These are phyloP conservation scores for Halcyon smyrnensis DNA, from an alignment of 2,797 vertebrate species.

Conservation along the genomic window DNA sequence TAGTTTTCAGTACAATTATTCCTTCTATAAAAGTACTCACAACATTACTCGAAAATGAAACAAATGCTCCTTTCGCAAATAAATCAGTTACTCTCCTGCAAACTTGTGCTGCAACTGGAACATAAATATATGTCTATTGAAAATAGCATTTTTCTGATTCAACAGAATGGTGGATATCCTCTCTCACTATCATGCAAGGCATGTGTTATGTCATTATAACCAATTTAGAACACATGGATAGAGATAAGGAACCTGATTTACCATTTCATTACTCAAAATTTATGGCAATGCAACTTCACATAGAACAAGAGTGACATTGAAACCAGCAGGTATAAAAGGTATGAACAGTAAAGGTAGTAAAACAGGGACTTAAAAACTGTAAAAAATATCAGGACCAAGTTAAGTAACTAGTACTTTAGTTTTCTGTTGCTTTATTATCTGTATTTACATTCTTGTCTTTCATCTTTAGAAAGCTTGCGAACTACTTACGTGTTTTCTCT, in stretches of 20 bases:
- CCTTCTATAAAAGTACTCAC: neutral
- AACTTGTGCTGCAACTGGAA: constrained; percentile 4
- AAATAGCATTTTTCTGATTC: constrained; percentile 6
- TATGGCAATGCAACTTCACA: neutral
- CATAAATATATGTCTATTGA: neutral
- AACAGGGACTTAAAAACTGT: neutral
- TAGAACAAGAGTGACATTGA: neutral
- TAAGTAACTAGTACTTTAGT: neutral
- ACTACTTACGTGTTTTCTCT: neutral
- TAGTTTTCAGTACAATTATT: constrained; percentile 42
- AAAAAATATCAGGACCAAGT: neutral
- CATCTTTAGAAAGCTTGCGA: neutral
- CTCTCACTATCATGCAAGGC: neutral
- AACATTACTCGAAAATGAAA: constrained; percentile 49
- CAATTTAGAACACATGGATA: neutral
- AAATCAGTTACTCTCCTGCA: constrained; percentile 2
- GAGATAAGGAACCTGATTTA: constrained; percentile 7
- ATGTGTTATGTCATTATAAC: neutral
- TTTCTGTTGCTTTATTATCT: neutral
- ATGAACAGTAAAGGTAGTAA: neutral
- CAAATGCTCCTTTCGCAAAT: constrained; percentile 20
- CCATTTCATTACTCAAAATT: neutral
- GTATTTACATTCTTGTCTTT: neutral
- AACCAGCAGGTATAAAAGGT: neutral
- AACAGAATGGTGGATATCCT: neutral